Percentiles rank a stretch among this genome's conserved stretches.
Conservation (phyloP, 2,888 invertebrate species). For the Aporophyla lueneburgensis region DNA sequence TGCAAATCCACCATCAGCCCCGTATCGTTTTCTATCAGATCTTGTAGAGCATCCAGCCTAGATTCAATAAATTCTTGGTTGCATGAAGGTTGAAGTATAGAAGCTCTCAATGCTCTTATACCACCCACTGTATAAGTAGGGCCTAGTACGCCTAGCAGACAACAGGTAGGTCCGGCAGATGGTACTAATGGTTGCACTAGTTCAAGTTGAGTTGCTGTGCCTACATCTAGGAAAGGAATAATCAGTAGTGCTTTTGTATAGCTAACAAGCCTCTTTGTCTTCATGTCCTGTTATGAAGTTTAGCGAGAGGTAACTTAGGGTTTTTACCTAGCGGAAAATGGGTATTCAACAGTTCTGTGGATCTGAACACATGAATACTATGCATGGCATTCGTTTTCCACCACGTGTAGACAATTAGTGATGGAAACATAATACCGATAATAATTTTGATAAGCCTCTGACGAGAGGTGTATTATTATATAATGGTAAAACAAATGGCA, state of each 20-base stretch:
- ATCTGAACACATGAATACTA: background rate
- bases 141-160: slow-evolving; percentile 85
- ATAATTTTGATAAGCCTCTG: slow-evolving; percentile 3
- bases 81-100: slow-evolving; percentile 95
- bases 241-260: background rate
- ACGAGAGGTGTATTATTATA: background rate
- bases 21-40: slow-evolving; percentile 93
- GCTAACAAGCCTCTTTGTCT: background rate
- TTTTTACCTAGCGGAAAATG: background rate
- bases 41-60: slow-evolving; percentile 94
- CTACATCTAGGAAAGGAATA: slow-evolving; percentile 92
- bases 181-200: slow-evolving; percentile 91
- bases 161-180: slow-evolving; percentile 85
- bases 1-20: slow-evolving; percentile 92
- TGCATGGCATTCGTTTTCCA: background rate
- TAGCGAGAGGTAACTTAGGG: background rate
- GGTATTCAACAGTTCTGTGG: background rate
- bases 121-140: slow-evolving; percentile 92
- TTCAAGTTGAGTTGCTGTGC: slow-evolving; percentile 95
- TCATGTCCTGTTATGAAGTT: background rate
- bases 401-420: slow-evolving; percentile 12
- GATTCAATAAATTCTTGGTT: slow-evolving; percentile 92
- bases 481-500: background rate
- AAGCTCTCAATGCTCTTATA: slow-evolving; percentile 94
- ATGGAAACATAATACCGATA: slow-evolving; percentile 21